Base-by-base conservation (phyloP, 2,113 vertebrate genomes). In the Myiagra hebetior region DNA sequence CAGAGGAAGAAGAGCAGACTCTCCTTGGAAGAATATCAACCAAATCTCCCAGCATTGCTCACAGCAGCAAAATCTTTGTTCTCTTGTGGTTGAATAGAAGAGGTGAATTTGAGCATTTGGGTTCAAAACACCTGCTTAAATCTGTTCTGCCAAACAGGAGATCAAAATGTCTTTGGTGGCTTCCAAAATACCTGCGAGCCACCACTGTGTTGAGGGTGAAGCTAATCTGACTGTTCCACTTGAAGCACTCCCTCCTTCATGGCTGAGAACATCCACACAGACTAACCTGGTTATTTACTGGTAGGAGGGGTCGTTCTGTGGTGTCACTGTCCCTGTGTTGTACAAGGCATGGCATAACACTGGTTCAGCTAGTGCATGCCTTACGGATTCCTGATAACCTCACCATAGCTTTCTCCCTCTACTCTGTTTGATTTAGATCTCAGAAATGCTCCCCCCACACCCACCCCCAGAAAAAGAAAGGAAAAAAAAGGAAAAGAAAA, bases 381-480 rank as follows among this genome's bases (percentile, higher is more conserved):
- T 46, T 11, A 10, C 33, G 41, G 13, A 31, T 73, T 59, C 41
- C 64, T 84, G n/a, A 8, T 68, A 33, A 39, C 30, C 30, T 83
- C 33, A 23, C 18, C 23, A 2, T 20, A 2, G 35, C 62, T 62
- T 89, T 65, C 59, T 91, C 28, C 27, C n/a, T 68, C 22, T 74
- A 8, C 37, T 62, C 11, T 44, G 22, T n/a, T 44, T 11, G n/a
- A 56, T 27, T 63, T 52, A 17, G 28, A n/a, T 30, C 35, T 56
- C 60, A 56, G 41, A 85, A 41, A 60, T 60, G 5, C 10, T 22
- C 16, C 16, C 6, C 44, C 11, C 17, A 15, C 53, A 27, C 10
- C 2, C 2, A n/a, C n/a, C 14, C 28, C 23, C 1, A 14, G 20
- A n/a, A 35, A 13, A 0, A 1, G 0, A 0, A 1, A 0, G 8